Conservation (phyloP, 2,797 vertebrate genomes). For the Rhinichthys osculus region DNA sequence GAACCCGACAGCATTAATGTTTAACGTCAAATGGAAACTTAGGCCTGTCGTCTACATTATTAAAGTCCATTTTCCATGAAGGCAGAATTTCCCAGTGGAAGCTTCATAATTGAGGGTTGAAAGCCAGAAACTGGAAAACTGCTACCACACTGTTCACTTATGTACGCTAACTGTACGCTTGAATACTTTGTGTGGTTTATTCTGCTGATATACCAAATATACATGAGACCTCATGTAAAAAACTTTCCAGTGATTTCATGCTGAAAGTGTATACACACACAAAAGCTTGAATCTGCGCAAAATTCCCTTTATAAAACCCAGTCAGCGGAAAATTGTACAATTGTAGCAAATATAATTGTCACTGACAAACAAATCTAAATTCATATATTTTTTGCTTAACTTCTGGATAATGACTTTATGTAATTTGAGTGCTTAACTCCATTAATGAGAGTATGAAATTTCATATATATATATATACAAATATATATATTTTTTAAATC, state of each 20-base stretch:
- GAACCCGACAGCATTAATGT: slow-evolving; percentile 53
- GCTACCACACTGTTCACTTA: not conserved
- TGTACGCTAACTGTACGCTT: not conserved
- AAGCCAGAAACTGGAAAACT: slow-evolving; percentile 14
- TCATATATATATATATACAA: no score
- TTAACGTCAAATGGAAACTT: slow-evolving; percentile 56
- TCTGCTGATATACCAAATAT: not conserved
- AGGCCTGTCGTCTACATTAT: slow-evolving; percentile 56
- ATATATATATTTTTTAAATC: no score
- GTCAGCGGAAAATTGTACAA: not conserved
- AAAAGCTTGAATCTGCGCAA: not conserved
- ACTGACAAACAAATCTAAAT: no score
- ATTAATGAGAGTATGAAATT: no score
- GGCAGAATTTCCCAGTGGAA: slow-evolving; percentile 24
- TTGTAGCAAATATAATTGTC: no score
- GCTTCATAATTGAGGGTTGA: slow-evolving; percentile 26
- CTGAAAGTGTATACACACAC: not conserved
- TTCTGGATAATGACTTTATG: no score
- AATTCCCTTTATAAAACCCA: not conserved
- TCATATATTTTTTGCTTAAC: no score
- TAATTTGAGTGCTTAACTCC: no score
- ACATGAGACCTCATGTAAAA: not conserved
- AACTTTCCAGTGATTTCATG: not conserved
- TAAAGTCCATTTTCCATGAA: slow-evolving; percentile 50
- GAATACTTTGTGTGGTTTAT: not conserved